Percentiles rank a stretch among this genome's conserved stretches.
Evolutionary conservation across 2,888 invertebrate species (phyloP).

Genomic region (Zelleria hepariella): DNA sequence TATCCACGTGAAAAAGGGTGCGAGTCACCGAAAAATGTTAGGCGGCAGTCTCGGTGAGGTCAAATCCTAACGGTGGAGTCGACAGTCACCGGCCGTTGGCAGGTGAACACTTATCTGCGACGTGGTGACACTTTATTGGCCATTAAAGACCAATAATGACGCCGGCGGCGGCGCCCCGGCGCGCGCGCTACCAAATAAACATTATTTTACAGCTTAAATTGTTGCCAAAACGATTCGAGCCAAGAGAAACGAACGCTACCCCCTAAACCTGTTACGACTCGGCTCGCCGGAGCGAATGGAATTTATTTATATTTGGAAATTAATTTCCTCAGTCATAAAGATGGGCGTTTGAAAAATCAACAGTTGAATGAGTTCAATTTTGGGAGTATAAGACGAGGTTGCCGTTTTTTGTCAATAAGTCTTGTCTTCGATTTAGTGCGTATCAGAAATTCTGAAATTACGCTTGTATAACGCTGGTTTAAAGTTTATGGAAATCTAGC

Average conservation of each 20-base stretch:
- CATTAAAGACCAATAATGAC: constrained; percentile 65
- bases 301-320: constrained; percentile 66
- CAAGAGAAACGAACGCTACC: constrained; percentile 41
- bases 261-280: constrained; percentile 57
- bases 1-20: too few species aligned
- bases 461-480: too few species aligned
- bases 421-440: too few species aligned
- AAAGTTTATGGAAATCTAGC: too few species aligned
- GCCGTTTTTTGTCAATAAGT: background rate
- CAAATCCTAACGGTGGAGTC: background rate
- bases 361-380: constrained; percentile 21
- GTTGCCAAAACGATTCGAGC: constrained; percentile 62
- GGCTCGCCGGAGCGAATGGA: constrained; percentile 60
- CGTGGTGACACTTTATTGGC: constrained; percentile 63
- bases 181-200: constrained; percentile 53
- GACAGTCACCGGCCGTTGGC: constrained; percentile 9
- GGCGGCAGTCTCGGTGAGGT: too few species aligned
- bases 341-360: constrained; percentile 27
- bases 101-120: constrained; percentile 53
- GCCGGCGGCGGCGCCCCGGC: constrained; percentile 39
- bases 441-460: too few species aligned
- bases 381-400: background rate
- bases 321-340: constrained; percentile 53
- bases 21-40: too few species aligned
- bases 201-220: constrained; percentile 62